Conservation (phyloP, 2,888 invertebrate genomes). For the Erebia aethiops region DNA sequence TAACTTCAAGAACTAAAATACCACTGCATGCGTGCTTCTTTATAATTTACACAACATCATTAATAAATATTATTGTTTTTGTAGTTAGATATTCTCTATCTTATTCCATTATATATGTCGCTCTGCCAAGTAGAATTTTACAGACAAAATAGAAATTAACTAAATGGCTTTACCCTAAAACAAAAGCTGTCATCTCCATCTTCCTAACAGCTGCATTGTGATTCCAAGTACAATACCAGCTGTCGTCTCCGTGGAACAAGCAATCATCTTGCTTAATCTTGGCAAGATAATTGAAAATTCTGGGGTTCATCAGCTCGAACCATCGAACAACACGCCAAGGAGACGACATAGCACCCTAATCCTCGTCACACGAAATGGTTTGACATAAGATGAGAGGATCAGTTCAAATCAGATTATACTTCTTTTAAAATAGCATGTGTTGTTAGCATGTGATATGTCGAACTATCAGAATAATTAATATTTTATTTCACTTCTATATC, state of each 20-base stretch:
- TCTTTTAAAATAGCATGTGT: too few relatives aligned
- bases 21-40: conserved; percentile 2
- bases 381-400: neutral
- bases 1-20: neutral
- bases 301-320: conserved; percentile 7
- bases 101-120: neutral
- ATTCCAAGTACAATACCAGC: conserved; percentile 29
- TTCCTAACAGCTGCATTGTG: conserved; percentile 16
- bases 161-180: neutral
- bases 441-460: too few relatives aligned
- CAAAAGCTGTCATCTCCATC: neutral
- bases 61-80: neutral
- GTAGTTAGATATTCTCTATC: neutral
- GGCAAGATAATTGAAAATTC: conserved; percentile 26
- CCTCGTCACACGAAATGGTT: neutral
- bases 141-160: neutral
- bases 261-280: too few relatives aligned
- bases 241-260: conserved; percentile 25
- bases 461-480: neutral
- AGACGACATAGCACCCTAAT: neutral
- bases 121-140: neutral
- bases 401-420: too few relatives aligned
- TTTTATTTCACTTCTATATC: too few relatives aligned
- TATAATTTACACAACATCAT: neutral
- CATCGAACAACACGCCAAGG: neutral